Percentiles rank a stretch among this genome's conserved stretches.
Conservation (phyloP, 2,797 vertebrate species). For the Enteromius thamalakanensis region DNA sequence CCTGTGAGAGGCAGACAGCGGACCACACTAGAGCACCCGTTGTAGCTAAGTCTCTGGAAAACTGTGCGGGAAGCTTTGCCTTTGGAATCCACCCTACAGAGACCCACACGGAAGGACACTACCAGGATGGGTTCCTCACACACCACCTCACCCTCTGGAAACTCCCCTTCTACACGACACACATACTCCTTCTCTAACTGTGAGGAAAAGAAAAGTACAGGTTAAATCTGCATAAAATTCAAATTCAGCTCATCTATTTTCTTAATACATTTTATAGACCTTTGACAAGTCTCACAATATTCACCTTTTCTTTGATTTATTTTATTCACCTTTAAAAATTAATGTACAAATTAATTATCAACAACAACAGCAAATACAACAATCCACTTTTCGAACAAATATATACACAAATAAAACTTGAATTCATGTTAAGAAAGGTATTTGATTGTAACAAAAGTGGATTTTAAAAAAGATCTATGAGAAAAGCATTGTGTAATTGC, state of each 20-base stretch:
- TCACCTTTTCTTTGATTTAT: background rate
- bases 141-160: slow-evolving; percentile 83
- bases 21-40: slow-evolving; percentile 88
- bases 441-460: background rate
- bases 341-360: background rate
- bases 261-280: background rate
- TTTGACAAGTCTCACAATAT: background rate
- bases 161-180: slow-evolving; percentile 91
- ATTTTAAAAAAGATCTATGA: background rate
- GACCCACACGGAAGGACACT: slow-evolving; percentile 87
- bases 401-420: background rate
- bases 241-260: background rate
- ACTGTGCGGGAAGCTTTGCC: slow-evolving; percentile 89
- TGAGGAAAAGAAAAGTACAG: slow-evolving; percentile 20
- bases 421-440: background rate
- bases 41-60: slow-evolving; percentile 91
- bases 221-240: background rate
- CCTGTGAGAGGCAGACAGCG: slow-evolving; percentile 89
- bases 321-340: background rate
- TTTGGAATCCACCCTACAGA: slow-evolving; percentile 90
- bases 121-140: slow-evolving; percentile 95
- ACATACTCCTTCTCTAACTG: slow-evolving; percentile 97
- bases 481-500: background rate
- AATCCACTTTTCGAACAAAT: background rate
- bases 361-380: background rate